Conservation (phyloP, 1,140 invertebrate species). For the Sarcophaga bullata region DNA sequence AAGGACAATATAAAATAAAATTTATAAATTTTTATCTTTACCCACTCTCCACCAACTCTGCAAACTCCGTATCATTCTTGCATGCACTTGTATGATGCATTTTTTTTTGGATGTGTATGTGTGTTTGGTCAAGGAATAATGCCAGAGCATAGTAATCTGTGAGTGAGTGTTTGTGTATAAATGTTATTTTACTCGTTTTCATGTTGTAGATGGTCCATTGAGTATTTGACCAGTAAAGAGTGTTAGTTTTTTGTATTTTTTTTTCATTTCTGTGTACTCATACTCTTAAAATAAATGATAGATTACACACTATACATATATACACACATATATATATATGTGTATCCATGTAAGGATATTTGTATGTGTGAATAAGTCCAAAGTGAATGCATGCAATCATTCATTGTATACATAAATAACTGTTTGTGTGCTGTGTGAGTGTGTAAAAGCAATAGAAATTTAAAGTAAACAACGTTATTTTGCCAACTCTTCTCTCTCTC, state of each 20-base stretch:
- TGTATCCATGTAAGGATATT: not conserved
- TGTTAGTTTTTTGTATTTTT: not conserved
- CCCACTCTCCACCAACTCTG: not conserved
- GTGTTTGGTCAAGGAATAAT: not conserved
- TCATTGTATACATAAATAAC: too few species aligned
- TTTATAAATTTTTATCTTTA: not conserved
- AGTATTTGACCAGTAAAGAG: not conserved
- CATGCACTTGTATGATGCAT: too few species aligned
- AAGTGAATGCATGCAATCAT: too few species aligned
- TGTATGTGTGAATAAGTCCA: too few species aligned
- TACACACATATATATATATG: not conserved
- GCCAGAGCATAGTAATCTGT: not conserved
- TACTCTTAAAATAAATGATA: not conserved
- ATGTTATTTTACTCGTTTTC: not conserved
- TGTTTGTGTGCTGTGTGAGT: not conserved
- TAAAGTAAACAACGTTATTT: not conserved
- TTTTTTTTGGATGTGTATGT: not conserved
- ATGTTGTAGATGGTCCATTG: not conserved
- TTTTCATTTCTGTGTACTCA: not conserved
- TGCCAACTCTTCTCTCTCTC: not conserved
- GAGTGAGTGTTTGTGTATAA: not conserved
- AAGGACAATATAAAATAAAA: conserved; percentile 9
- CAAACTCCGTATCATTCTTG: not conserved
- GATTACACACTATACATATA: not conserved
- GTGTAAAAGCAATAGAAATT: not conserved